A percentile compares a stretch with the other conserved stretches of the same genome.
Evolutionary conservation across 1,140 invertebrate genomes (phyloP).

Genomic region (Drosophila willistoni): DNA sequence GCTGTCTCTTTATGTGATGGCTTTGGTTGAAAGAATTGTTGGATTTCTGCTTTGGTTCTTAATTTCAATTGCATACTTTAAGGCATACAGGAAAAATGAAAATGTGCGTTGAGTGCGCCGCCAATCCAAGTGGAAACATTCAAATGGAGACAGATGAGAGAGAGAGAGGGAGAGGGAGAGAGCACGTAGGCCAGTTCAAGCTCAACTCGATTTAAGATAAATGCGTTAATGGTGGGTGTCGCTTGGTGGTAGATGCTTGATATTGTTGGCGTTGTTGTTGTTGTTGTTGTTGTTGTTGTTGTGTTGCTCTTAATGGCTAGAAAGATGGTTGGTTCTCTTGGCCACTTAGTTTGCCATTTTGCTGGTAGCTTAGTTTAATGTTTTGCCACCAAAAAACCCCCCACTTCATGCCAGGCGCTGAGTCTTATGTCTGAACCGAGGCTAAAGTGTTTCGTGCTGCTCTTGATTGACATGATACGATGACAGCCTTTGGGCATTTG

Average conservation of each 20-base stretch:
- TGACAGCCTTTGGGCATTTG: slow-evolving; percentile 26
- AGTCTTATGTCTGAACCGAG: slow-evolving; percentile 32
- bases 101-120: slow-evolving; percentile 16
- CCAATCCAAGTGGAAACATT: slow-evolving; percentile 14
- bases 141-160: slow-evolving; percentile 2
- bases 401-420: background rate
- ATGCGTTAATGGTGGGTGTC: slow-evolving; percentile 6
- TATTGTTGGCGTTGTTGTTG: slow-evolving; percentile 13
- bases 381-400: slow-evolving; percentile 15
- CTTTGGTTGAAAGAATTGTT: background rate
- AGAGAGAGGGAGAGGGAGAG: background rate
- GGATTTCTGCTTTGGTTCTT: background rate
- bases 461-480: slow-evolving; percentile 69
- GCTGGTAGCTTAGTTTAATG: slow-evolving; percentile 73
- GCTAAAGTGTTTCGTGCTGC: slow-evolving; percentile 63
- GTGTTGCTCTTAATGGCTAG: slow-evolving; percentile 48
- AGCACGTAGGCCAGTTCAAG: slow-evolving; percentile 16
- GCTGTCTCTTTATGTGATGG: background rate
- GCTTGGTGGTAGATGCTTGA: background rate
- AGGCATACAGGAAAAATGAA: slow-evolving; percentile 3
- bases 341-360: slow-evolving; percentile 68
- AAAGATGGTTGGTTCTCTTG: slow-evolving; percentile 36
- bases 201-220: slow-evolving; percentile 30
- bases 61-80: slow-evolving; percentile 17
- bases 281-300: slow-evolving; percentile 16